Conservation (phyloP, 2,888 invertebrate species). For the Syrphus vitripennis region DNA sequence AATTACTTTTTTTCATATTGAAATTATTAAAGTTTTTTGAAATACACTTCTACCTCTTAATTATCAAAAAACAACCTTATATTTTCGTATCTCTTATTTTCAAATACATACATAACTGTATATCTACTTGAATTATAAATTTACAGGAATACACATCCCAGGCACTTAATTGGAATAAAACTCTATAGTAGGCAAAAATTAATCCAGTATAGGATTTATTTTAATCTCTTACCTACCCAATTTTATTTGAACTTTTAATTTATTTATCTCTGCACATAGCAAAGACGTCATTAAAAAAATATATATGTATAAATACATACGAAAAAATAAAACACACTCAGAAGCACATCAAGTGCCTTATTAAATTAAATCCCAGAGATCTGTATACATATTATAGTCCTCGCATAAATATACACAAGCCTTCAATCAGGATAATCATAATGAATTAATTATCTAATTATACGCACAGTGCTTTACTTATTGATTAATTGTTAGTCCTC, state of each 20-base stretch:
- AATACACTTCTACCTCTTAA: not conserved
- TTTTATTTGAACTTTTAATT: conserved; percentile 3
- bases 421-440: conserved; percentile 48
- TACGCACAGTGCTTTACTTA: conserved; percentile 41
- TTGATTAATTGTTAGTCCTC: conserved; percentile 47
- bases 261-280: not conserved
- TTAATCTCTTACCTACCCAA: conserved; percentile 2
- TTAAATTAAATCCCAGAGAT: conserved; percentile 43
- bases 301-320: no score
- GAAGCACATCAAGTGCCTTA: conserved; percentile 5
- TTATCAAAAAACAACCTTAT: no score
- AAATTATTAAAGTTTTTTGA: no score
- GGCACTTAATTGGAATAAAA: not conserved
- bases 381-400: no score
- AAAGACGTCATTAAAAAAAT: not conserved
- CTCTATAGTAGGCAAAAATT: not conserved
- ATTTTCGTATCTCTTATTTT: not conserved
- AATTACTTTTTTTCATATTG: no score
- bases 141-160: not conserved
- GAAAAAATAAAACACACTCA: not conserved
- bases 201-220: not conserved
- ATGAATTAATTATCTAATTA: conserved; percentile 61
- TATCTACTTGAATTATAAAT: no score
- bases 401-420: conserved; percentile 1
- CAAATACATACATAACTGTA: no score